Percentiles rank a stretch among this genome's conserved stretches.
These are phyloP conservation scores for Eristalis intricaria DNA, from an alignment of 2,888 invertebrate genomes.

Conservation along the genomic window DNA sequence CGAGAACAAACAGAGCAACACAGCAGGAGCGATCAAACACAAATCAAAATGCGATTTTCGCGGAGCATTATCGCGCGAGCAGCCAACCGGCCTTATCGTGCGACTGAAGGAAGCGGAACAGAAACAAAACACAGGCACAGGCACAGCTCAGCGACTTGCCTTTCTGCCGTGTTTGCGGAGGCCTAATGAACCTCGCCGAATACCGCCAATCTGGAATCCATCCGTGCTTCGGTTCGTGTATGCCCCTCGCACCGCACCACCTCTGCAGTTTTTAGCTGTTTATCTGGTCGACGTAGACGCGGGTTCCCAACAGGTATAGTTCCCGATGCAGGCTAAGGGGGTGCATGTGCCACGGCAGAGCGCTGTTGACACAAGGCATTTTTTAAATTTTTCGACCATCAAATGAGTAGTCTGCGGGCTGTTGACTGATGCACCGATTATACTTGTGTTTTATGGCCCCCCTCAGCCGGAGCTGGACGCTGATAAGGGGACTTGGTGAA, in stretches of 20 bases:
- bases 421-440: conserved; percentile 53
- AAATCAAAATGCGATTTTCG: conserved; percentile 79
- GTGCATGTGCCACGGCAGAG: neutral
- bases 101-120: conserved; percentile 37
- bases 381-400: neutral
- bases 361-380: conserved; percentile 59
- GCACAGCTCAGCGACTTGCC: conserved; percentile 54
- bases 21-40: conserved; percentile 76
- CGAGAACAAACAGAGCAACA: conserved; percentile 77
- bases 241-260: neutral
- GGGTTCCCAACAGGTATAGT: conserved; percentile 64
- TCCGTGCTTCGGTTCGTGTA: conserved; percentile 17
- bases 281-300: conserved; percentile 38
- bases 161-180: conserved; percentile 40
- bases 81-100: conserved; percentile 28
- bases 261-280: conserved; percentile 29
- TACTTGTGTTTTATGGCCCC: conserved; percentile 21
- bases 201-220: conserved; percentile 66
- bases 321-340: conserved; percentile 39
- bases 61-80: conserved; percentile 73
- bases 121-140: conserved; percentile 6
- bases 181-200: conserved; percentile 71
- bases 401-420: conserved; percentile 25
- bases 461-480: neutral
- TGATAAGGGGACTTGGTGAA: too few species aligned